Evolutionary conservation across 1,140 invertebrate genomes (phyloP).

Genomic region (Drosophila repletoides): DNA sequence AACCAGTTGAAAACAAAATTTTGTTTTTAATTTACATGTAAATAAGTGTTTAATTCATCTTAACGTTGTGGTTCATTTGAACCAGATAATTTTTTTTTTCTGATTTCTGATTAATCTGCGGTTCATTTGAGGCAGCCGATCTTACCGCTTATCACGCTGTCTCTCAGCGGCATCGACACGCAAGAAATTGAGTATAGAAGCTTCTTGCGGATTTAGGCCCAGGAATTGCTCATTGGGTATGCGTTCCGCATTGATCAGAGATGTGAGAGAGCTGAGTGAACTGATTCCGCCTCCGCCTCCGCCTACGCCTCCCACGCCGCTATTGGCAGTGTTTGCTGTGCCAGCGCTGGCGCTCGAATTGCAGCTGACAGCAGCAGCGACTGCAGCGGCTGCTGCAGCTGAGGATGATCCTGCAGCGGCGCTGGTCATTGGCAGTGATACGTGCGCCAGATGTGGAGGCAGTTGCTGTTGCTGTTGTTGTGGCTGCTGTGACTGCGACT

Average conservation of each 20-base stretch:
- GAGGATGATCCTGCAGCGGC: slow-evolving; percentile 36
- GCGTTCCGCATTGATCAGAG: slow-evolving; percentile 79
- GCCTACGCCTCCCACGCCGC: slow-evolving; percentile 7
- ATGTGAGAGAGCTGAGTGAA: slow-evolving; percentile 78
- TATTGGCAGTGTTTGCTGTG: slow-evolving; percentile 4
- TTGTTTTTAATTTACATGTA: too few relatives aligned
- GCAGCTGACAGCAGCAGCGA: slow-evolving; percentile 18
- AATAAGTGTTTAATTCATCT: too few relatives aligned
- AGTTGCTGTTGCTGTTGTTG: slow-evolving; percentile 31
- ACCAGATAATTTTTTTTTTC: too few relatives aligned
- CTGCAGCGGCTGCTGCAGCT: slow-evolving; percentile 15
- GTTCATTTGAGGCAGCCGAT: neutral
- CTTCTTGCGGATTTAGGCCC: slow-evolving; percentile 84
- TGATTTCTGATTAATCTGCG: too few relatives aligned
- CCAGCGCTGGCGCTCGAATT: slow-evolving; percentile 12
- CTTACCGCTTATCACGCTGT: slow-evolving; percentile 85
- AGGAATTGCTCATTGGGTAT: slow-evolving; percentile 81
- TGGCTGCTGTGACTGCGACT: slow-evolving; percentile 37
- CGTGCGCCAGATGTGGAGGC: slow-evolving; percentile 39
- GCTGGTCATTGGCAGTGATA: slow-evolving; percentile 37
- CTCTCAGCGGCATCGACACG: slow-evolving; percentile 86
- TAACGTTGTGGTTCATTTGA: too few relatives aligned
- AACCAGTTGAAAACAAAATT: too few relatives aligned
- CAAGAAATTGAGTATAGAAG: slow-evolving; percentile 86
- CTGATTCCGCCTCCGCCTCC: slow-evolving; percentile 50